These are phyloP conservation scores for Pseudois nayaur DNA, from an alignment of 2,113 vertebrate species.

Conservation along the genomic window DNA sequence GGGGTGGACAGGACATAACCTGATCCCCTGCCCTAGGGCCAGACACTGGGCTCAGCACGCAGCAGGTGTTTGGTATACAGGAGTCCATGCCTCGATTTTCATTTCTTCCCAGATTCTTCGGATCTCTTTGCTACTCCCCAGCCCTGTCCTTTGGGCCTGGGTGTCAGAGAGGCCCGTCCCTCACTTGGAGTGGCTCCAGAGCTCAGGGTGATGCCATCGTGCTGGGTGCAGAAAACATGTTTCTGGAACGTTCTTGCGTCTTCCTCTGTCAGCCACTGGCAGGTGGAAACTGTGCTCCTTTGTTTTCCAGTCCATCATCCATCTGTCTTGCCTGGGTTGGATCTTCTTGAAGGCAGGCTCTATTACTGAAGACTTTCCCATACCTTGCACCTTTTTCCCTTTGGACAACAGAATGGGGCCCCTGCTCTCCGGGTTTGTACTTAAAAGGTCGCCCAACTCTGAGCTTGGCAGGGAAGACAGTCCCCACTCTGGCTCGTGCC, in stretches of 20 bases:
- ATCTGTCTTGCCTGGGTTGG: not conserved
- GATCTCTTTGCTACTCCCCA: not conserved
- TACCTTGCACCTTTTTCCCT: accelerated
- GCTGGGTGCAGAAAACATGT: accelerated
- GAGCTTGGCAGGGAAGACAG: not conserved
- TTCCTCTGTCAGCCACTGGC: not conserved
- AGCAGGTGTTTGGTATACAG: not conserved
- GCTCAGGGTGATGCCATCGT: accelerated
- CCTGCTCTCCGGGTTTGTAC: not conserved
- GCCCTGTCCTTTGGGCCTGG: not conserved
- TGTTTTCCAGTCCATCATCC: not conserved
- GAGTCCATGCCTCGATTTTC: not conserved
- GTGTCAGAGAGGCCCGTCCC: not conserved
- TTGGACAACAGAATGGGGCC: not conserved
- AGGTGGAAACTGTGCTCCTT: not conserved
- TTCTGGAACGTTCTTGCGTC: not conserved
- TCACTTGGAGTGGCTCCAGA: not conserved
- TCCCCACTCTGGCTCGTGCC: no score
- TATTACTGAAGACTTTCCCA: not conserved
- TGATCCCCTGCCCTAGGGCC: not conserved
- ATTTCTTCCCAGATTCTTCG: not conserved
- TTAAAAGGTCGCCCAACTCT: not conserved
- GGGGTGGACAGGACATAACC: not conserved
- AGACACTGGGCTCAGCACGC: not conserved
- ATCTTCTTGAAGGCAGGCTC: not conserved